Evolutionary conservation across 2,888 invertebrate species (phyloP).

Genomic region (Linyphia triangularis): DNA sequence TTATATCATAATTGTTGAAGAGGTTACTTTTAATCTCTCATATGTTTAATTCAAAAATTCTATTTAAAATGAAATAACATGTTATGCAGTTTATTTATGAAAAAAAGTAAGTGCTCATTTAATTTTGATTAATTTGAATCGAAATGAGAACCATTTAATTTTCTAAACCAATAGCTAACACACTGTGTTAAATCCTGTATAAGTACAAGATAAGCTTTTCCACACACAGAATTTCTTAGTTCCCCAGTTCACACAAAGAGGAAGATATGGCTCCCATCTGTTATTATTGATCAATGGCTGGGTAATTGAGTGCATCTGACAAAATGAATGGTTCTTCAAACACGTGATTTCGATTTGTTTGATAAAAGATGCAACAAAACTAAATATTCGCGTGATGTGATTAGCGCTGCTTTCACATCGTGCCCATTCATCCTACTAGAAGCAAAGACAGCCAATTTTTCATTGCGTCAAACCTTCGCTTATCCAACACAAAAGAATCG

Average conservation of each 20-base stretch:
- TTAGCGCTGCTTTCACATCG: neutral
- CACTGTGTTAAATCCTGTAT: too few relatives aligned
- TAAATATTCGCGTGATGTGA: neutral
- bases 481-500: neutral
- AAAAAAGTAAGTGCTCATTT: too few relatives aligned
- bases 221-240: too few relatives aligned
- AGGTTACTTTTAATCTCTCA: too few relatives aligned
- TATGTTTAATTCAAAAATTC: too few relatives aligned
- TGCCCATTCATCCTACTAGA: neutral
- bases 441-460: neutral
- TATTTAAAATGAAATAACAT: too few relatives aligned
- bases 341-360: neutral
- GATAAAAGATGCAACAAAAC: neutral
- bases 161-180: too few relatives aligned
- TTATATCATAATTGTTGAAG: too few relatives aligned
- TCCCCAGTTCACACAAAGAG: neutral
- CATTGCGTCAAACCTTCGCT: neutral
- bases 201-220: too few relatives aligned
- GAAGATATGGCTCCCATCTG: neutral
- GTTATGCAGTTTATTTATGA: too few relatives aligned
- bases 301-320: neutral
- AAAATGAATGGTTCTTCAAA: neutral
- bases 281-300: neutral
- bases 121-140: too few relatives aligned
- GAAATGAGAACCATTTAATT: too few relatives aligned